phyloP scores from a whole-genome alignment of 2,113 vertebrate species.

The Sus scrofa region T2T-Sscrofa CM000812.6:285570501-285571000 shows the following conservation, averaged over 20 bases:
- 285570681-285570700: slow-evolving; percentile 47
- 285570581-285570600: slow-evolving; percentile 64
- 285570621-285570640: slow-evolving; percentile 31
- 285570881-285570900: slow-evolving; percentile 88
- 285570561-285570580: slow-evolving; percentile 74
- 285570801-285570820: slow-evolving; percentile 61
- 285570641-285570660: slow-evolving; percentile 62
- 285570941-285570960: slow-evolving; percentile 94
- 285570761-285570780: slow-evolving; percentile 57
- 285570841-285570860: slow-evolving; percentile 80
- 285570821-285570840: slow-evolving; percentile 65
- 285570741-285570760: slow-evolving; percentile 60
- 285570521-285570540: slow-evolving; percentile 61
- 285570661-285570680: slow-evolving; percentile 54
- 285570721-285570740: slow-evolving; percentile 59
- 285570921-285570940: slow-evolving; percentile 95
- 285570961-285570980: slow-evolving; percentile 95
- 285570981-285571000: slow-evolving; percentile 93
- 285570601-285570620: neutral
- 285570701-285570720: slow-evolving; percentile 69
- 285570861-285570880: slow-evolving; percentile 92
- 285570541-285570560: slow-evolving; percentile 54
- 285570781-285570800: slow-evolving; percentile 53
- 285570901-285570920: slow-evolving; percentile 88
- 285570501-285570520: slow-evolving; percentile 64